These are phyloP conservation scores for Hybos culiciformis DNA, from an alignment of 2,888 invertebrate genomes.

Conservation along the genomic window DNA sequence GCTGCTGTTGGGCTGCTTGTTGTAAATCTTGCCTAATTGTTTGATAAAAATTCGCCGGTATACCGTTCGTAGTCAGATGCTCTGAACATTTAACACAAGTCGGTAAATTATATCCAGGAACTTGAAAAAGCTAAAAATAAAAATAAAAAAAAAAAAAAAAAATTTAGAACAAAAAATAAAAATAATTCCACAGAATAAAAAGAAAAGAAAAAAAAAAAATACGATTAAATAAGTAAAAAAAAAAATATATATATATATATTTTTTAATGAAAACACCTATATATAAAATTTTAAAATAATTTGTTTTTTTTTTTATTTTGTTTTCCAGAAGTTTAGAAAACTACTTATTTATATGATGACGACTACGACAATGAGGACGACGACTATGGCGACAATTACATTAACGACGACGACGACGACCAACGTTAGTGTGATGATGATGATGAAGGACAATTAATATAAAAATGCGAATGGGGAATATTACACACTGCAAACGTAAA, in stretches of 20 bases:
- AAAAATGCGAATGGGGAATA: too few relatives aligned
- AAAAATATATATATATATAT: not conserved
- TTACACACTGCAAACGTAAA: too few relatives aligned
- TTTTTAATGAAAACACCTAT: not conserved
- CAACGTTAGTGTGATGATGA: too few relatives aligned
- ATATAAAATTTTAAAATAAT: too few relatives aligned
- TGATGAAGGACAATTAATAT: too few relatives aligned
- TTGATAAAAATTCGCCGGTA: slow-evolving; percentile 27
- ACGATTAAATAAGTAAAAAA: not conserved
- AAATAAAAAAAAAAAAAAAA: not conserved
- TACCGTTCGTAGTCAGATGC: slow-evolving; percentile 31
- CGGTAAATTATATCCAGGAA: slow-evolving; percentile 35
- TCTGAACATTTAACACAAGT: slow-evolving; percentile 37
- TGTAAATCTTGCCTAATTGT: slow-evolving; percentile 23
- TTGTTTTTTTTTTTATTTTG: too few relatives aligned
- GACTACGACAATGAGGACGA: too few relatives aligned
- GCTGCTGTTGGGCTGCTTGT: slow-evolving; percentile 22
- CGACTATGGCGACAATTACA: too few relatives aligned
- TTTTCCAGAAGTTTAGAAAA: too few relatives aligned
- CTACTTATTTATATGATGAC: too few relatives aligned
- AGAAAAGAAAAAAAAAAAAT: not conserved
- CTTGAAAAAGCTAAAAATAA: slow-evolving; percentile 32
- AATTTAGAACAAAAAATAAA: not conserved
- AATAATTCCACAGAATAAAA: not conserved
- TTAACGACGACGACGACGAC: too few relatives aligned